Evolutionary conservation across 2,888 invertebrate genomes (phyloP).

Genomic region (Sinohyriopsis cumingii): DNA sequence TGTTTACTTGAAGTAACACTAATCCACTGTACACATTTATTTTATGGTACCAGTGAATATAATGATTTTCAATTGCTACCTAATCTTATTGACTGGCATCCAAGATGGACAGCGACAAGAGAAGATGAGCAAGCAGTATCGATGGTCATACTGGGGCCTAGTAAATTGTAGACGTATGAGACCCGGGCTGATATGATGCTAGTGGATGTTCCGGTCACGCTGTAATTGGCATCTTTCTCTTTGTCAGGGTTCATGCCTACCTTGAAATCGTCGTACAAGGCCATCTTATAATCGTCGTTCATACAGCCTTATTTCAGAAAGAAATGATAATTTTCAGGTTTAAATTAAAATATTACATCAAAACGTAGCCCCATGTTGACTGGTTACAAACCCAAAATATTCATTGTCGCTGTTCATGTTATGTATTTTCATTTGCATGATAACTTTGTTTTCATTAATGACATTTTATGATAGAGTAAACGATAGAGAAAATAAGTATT

Average conservation of each 20-base stretch:
- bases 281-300: constrained; percentile 15
- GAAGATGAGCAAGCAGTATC: constrained; percentile 49
- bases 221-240: constrained; percentile 16
- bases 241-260: neutral
- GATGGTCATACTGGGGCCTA: constrained; percentile 32
- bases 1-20: too few relatives aligned
- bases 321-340: neutral
- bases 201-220: constrained; percentile 19
- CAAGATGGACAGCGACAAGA: constrained; percentile 50
- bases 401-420: too few relatives aligned
- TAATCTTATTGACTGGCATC: constrained; percentile 37
- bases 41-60: too few relatives aligned
- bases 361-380: too few relatives aligned
- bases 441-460: too few relatives aligned
- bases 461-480: too few relatives aligned
- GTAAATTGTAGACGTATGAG: constrained; percentile 38
- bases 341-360: too few relatives aligned
- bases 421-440: too few relatives aligned
- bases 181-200: constrained; percentile 33
- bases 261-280: neutral
- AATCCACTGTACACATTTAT: too few relatives aligned
- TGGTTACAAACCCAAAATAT: too few relatives aligned
- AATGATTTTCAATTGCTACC: too few relatives aligned
- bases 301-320: constrained; percentile 5
- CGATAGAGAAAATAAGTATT: fast-evolving